Conservation (phyloP, 2,797 vertebrate genomes). For the Pristis pectinata region DNA sequence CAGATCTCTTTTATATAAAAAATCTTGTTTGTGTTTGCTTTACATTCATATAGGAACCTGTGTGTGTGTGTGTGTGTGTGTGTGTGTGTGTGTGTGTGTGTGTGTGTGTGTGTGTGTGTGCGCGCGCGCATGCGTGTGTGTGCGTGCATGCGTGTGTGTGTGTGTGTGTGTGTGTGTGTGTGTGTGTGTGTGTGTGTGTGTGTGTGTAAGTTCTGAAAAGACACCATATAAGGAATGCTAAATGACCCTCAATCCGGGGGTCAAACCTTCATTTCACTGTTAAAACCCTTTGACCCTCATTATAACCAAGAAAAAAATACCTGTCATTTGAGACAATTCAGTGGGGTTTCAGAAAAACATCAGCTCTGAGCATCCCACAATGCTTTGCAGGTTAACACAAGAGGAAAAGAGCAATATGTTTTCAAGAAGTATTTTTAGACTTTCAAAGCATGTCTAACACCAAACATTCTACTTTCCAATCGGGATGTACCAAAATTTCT, state of each 20-base stretch:
- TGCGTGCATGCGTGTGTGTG: background rate
- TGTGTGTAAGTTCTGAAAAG: constrained; percentile 6
- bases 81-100: too few relatives aligned
- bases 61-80: too few relatives aligned
- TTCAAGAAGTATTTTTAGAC: background rate
- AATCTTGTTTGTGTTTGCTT: background rate
- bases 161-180: too few relatives aligned
- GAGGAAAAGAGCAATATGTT: background rate
- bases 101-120: too few relatives aligned
- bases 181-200: too few relatives aligned
- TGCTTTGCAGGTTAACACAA: background rate
- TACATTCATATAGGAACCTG: background rate
- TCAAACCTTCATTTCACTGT: constrained; percentile 3
- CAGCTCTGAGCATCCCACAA: background rate
- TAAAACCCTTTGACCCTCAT: constrained; percentile 19
- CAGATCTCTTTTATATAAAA: background rate
- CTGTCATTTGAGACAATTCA: constrained; percentile 33
- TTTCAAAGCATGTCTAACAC: background rate
- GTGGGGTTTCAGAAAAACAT: background rate
- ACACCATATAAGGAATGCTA: constrained; percentile 23
- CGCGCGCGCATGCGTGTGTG: too few relatives aligned
- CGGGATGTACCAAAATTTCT: background rate
- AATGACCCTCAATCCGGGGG: constrained; percentile 22
- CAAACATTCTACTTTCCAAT: background rate
- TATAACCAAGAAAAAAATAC: background rate